A percentile compares a stretch with the other conserved stretches of the same genome.
Conservation (phyloP, 2,113 vertebrate genomes). For the Pterophyllum scalare region DNA sequence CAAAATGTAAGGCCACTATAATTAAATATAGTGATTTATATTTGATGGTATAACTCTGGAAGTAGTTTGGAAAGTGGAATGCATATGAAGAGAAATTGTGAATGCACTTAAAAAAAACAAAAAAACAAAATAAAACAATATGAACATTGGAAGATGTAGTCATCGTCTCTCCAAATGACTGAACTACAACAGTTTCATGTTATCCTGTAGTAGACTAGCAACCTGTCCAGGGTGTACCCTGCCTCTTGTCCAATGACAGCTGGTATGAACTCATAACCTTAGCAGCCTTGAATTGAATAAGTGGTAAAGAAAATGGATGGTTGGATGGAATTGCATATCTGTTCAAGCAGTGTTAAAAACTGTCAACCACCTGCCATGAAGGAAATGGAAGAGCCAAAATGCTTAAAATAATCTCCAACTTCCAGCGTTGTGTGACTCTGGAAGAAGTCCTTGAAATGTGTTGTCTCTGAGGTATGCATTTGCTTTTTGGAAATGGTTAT, state of each 20-base stretch:
- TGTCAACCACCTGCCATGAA: not conserved
- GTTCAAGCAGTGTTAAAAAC: no score
- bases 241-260: not conserved
- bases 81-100: not conserved
- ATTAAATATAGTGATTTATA: not conserved
- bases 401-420: not conserved
- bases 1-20: accelerated
- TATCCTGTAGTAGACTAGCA: not conserved
- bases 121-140: no score
- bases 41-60: not conserved
- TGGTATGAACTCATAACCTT: not conserved
- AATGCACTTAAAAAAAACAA: not conserved
- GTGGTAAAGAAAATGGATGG: not conserved
- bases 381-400: not conserved
- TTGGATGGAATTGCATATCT: not conserved
- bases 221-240: not conserved
- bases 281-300: accelerated
- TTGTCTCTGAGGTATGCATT: accelerated
- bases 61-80: no score
- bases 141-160: no score
- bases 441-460: not conserved
- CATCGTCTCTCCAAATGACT: no score
- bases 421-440: not conserved
- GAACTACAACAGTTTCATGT: no score
- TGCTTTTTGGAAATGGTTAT: not conserved